Evolutionary conservation across 2,797 vertebrate genomes (phyloP).

Genomic region (Rachycentron canadum): DNA sequence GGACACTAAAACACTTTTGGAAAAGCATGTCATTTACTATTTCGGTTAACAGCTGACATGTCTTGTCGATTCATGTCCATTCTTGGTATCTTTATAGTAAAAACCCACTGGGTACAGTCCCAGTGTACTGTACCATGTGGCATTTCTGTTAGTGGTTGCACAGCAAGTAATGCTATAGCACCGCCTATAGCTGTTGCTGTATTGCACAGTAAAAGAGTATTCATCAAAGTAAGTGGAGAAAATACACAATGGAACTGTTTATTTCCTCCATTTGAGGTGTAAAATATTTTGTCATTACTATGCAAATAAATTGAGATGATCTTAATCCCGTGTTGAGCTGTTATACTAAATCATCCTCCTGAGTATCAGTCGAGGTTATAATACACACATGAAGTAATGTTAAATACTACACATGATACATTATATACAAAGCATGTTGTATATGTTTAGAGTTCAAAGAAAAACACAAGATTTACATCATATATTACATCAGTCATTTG

Average conservation of each 20-base stretch:
- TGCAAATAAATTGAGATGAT: slow-evolving; percentile 22
- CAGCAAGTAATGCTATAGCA: slow-evolving; percentile 4
- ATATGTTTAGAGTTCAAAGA: too few relatives aligned
- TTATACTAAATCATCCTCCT: background rate
- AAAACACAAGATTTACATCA: too few relatives aligned
- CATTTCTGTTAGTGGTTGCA: slow-evolving; percentile 34
- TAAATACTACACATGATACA: background rate
- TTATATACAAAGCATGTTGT: background rate
- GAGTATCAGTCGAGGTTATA: background rate
- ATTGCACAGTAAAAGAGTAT: background rate
- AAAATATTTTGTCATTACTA: background rate
- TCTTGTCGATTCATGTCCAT: background rate
- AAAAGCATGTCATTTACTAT: background rate
- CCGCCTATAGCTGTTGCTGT: background rate
- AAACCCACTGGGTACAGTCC: slow-evolving; percentile 8
- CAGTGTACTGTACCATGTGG: background rate
- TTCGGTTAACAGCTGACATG: slow-evolving; percentile 2
- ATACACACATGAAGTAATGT: background rate
- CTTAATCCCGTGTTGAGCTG: slow-evolving; percentile 12
- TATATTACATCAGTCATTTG: slow-evolving; percentile 2
- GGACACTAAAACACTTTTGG: too few relatives aligned
- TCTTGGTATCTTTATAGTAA: background rate
- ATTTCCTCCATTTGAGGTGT: background rate
- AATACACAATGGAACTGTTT: background rate
- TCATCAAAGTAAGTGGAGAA: background rate